phyloP scores from a whole-genome alignment of 23 tunicate genomes.

The Ascidia mentula region DNA sequence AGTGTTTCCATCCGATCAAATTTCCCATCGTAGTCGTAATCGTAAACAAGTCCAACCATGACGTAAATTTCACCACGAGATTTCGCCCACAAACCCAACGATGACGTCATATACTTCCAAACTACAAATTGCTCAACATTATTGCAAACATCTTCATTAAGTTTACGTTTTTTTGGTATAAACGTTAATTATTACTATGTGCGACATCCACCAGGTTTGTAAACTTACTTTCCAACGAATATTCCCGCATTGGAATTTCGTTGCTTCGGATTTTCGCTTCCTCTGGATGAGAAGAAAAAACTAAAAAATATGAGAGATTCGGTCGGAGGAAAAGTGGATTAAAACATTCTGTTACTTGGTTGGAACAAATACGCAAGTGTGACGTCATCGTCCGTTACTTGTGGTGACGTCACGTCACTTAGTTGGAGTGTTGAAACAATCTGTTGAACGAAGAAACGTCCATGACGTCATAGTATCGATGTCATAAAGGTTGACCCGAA shows the following conservation, averaged over 20 bases:
- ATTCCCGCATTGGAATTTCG: background rate
- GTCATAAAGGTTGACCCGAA: too few relatives aligned
- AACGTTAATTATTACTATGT: too few relatives aligned
- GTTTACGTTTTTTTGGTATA: too few relatives aligned
- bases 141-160: too few relatives aligned
- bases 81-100: slow-evolving; percentile 34
- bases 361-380: too few relatives aligned
- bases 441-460: too few relatives aligned
- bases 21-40: slow-evolving; percentile 58
- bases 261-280: background rate
- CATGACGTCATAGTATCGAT: too few relatives aligned
- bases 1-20: slow-evolving; percentile 24
- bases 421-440: too few relatives aligned
- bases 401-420: too few relatives aligned
- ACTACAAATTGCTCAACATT: too few relatives aligned
- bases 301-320: background rate
- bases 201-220: background rate
- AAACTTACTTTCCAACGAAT: slow-evolving; percentile 8
- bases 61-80: slow-evolving; percentile 43
- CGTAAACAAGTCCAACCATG: slow-evolving; percentile 37
- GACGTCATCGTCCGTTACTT: too few relatives aligned
- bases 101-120: slow-evolving; percentile 45
- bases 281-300: background rate
- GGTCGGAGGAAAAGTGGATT: background rate
- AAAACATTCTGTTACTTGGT: too few relatives aligned